Evolutionary conservation across 2,113 vertebrate genomes (phyloP), one percentile per base, ranked within the genome.

Genomic region (Telmatochromis sp.): DNA sequence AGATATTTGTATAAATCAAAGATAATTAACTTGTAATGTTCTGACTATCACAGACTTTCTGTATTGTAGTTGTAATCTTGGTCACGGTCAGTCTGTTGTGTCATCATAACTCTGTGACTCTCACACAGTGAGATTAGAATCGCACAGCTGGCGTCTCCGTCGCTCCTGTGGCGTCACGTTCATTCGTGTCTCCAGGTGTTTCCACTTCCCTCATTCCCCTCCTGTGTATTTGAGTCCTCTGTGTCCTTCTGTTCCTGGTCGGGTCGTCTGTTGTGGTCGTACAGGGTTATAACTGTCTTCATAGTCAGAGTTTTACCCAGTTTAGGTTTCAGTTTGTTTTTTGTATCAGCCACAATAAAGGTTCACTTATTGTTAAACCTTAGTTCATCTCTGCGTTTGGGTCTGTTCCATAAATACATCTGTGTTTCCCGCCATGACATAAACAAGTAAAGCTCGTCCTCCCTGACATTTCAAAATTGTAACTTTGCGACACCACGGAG

Each of bases 91-190:
- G 1, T 31, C 14, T 31, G 5, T 58, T 58, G 57, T 60, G 57
- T 60, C 8, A 31, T 60, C 8, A 60, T 60, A 17, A 31, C 26
- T 60, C 26, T 31, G 26, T 0, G 14, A 17, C 57, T 60, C 57
- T 60, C 57, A 58, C 26, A 9, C 55, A 31, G 55, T 60, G 26
- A 60, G 57, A 60, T 31, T 6, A 31, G 57, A 60, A 0, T 58
- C 1, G 0, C 55, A 15, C 13, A 6, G 23, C 23, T 58, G 0
- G 55, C 1, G 0, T 58, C 2, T 31, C 2, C 3, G 5, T 31
- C 0, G 0, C 55, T 60, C 57, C 57, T 31, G 57, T 31, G 26
- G 26, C 26, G 0, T 60, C 57, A 6, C 3, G 2, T 60, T 60
- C 57, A 31, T 60, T 60, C 0, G 7, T 17, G 26, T 60, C 26